These are phyloP conservation scores for Heliocidaris tuberculata DNA, from an alignment of 35 echinoderm and acorn worm species.

Conservation along the genomic window DNA sequence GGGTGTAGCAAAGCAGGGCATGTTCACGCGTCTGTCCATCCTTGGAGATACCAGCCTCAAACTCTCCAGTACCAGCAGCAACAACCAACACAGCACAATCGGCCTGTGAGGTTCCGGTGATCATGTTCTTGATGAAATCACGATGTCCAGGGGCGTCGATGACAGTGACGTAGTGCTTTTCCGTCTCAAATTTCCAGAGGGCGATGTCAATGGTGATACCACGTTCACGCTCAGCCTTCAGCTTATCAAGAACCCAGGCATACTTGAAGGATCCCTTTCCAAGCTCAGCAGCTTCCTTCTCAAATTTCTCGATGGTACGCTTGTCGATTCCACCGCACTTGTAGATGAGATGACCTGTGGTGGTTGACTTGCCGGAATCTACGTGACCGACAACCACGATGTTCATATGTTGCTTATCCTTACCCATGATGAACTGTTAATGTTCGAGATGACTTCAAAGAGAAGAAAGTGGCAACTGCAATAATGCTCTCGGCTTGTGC, in stretches of 20 bases:
- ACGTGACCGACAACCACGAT: slow-evolving; percentile 90
- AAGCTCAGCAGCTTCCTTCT: slow-evolving; percentile 73
- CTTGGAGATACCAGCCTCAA: slow-evolving; percentile 97
- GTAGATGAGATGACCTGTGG: slow-evolving; percentile 79
- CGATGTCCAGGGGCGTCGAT: slow-evolving; percentile 99
- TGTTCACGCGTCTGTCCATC: slow-evolving; percentile 96
- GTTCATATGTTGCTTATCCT: slow-evolving; percentile 79
- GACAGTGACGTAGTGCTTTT: slow-evolving; percentile 82
- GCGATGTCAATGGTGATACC: slow-evolving; percentile 95
- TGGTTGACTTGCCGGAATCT: slow-evolving; percentile 85
- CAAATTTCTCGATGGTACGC: slow-evolving; percentile 66
- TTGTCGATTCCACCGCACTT: slow-evolving; percentile 68
- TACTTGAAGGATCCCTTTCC: slow-evolving; percentile 99
- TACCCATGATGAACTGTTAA: slow-evolving; percentile 43
- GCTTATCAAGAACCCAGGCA: slow-evolving; percentile 90
- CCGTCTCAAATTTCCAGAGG: slow-evolving; percentile 92
- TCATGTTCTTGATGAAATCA: slow-evolving; percentile 99
- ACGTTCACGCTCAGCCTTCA: slow-evolving; percentile 94
- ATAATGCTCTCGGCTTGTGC: too few species aligned
- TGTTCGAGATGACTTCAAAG: too few species aligned
- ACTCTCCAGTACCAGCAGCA: slow-evolving; percentile 82
- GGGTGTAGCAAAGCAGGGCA: slow-evolving; percentile 89
- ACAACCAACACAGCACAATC: slow-evolving; percentile 93
- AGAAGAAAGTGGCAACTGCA: too few species aligned
- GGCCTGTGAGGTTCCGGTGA: slow-evolving; percentile 99